Conservation (phyloP, 2,113 vertebrate species). For the Meriones unguiculatus region DNA sequence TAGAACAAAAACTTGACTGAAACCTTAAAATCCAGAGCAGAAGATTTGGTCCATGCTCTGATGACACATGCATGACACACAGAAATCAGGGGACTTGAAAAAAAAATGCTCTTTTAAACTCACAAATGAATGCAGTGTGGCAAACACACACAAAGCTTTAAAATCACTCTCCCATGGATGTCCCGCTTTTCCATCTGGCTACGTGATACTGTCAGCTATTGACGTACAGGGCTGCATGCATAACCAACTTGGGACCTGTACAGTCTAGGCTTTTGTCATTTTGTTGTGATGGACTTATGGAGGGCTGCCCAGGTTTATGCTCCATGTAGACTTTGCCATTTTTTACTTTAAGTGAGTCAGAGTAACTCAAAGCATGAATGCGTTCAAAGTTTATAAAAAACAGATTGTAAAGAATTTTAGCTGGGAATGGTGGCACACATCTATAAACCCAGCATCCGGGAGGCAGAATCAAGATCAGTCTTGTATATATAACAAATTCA, state of each 20-base stretch:
- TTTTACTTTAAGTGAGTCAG: neutral
- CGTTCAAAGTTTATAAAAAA: neutral
- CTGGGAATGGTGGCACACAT: neutral
- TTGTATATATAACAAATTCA: neutral
- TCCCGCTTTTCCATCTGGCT: neutral
- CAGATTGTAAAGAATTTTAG: neutral
- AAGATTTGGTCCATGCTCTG: neutral
- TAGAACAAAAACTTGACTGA: neutral
- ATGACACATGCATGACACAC: neutral
- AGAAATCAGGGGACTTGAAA: neutral
- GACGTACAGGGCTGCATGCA: neutral
- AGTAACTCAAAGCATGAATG: neutral
- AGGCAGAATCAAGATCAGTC: neutral
- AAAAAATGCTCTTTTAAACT: neutral
- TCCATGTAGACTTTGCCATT: neutral
- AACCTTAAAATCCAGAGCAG: neutral
- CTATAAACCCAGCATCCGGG: neutral
- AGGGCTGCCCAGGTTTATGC: neutral
- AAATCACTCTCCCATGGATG: neutral
- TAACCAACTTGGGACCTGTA: neutral
- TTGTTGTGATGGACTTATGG: neutral
- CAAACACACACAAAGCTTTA: neutral
- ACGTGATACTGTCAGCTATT: neutral
- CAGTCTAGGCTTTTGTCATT: neutral
- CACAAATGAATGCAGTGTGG: neutral